A percentile compares a stretch with the other conserved stretches of the same genome.
Evolutionary conservation across 2,797 vertebrate species (phyloP).

Genomic region (Eupleurogrammus muticus): DNA sequence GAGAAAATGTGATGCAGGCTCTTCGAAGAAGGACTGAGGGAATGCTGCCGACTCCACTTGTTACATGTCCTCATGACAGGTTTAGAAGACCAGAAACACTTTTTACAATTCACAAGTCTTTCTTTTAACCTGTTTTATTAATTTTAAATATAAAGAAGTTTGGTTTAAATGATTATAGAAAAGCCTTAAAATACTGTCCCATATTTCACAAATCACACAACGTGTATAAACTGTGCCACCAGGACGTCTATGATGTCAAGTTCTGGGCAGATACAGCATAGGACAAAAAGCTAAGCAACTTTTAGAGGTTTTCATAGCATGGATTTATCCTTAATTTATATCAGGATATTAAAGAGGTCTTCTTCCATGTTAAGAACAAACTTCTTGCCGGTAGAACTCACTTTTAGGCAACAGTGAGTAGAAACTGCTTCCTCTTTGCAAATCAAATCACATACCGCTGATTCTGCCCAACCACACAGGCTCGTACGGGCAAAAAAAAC

Average conservation of each 20-base stretch:
- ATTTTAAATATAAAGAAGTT: too few species aligned
- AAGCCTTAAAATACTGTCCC: too few species aligned
- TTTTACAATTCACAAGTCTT: too few species aligned
- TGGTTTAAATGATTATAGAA: too few species aligned
- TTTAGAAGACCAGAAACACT: too few species aligned
- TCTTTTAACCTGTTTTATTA: too few species aligned
- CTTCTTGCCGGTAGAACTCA: background rate
- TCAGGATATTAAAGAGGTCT: background rate
- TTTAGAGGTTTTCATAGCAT: background rate
- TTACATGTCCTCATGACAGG: background rate
- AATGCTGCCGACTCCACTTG: background rate
- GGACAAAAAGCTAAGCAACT: background rate
- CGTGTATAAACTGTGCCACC: too few species aligned
- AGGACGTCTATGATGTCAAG: too few species aligned
- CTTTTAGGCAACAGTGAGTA: background rate
- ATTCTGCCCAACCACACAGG: slow-evolving; percentile 15
- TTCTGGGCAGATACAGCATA: background rate
- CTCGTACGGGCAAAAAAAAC: slow-evolving; percentile 6
- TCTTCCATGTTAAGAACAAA: background rate
- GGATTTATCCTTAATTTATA: background rate
- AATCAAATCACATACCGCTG: slow-evolving; percentile 20
- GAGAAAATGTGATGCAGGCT: background rate
- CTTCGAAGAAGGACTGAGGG: background rate
- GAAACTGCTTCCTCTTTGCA: slow-evolving; percentile 14
- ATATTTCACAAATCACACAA: too few species aligned